Evolutionary conservation across 2,888 invertebrate species (phyloP).

Genomic region (Euplagia quadripunctaria): DNA sequence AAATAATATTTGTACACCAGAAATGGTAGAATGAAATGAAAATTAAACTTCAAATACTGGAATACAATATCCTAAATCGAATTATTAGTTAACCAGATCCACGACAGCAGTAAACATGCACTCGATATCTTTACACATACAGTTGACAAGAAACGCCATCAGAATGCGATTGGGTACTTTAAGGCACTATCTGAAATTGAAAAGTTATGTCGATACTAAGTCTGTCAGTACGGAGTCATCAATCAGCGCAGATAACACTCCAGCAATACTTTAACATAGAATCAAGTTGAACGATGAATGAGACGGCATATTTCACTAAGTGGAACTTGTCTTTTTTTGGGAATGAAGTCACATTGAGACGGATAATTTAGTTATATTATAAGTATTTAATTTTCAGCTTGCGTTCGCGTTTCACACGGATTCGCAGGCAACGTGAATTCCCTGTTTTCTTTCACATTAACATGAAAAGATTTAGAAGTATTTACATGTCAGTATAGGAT

Average conservation of each 20-base stretch:
- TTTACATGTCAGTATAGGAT: too few relatives aligned
- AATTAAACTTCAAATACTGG: too few relatives aligned
- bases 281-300: constrained; percentile 38
- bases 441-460: too few relatives aligned
- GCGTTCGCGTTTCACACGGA: too few relatives aligned
- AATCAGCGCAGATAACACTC: constrained; percentile 40
- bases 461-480: too few relatives aligned
- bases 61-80: not conserved
- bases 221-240: constrained; percentile 34
- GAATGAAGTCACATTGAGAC: constrained; percentile 15
- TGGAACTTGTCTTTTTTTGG: constrained; percentile 7
- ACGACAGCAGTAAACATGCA: not conserved
- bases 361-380: not conserved
- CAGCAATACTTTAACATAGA: constrained; percentile 41
- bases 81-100: not conserved
- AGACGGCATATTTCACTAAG: constrained; percentile 10
- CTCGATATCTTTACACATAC: constrained; percentile 1
- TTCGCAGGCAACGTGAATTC: too few relatives aligned
- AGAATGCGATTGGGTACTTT: constrained; percentile 3
- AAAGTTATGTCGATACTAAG: constrained; percentile 37
- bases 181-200: constrained; percentile 20
- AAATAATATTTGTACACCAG: too few relatives aligned
- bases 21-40: too few relatives aligned
- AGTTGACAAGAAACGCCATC: not conserved
- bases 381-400: not conserved